phyloP scores from a whole-genome alignment of 2,797 vertebrate species.

The Saguinus oedipus region DNA sequence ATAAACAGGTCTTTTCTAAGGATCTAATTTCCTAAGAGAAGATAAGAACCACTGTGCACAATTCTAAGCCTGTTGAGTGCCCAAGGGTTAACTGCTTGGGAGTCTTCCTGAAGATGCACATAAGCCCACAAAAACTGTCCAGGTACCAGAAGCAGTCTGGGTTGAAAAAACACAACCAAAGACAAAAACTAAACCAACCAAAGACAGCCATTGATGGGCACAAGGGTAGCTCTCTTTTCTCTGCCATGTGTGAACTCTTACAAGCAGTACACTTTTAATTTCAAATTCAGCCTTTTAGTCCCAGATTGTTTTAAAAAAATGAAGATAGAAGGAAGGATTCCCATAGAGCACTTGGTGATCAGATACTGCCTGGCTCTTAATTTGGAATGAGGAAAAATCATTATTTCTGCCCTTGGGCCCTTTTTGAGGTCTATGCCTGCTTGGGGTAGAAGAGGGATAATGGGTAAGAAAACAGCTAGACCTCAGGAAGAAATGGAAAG shows the following conservation, averaged over 20 bases:
- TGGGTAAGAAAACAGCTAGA: background rate
- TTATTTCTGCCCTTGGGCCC: background rate
- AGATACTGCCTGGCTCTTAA: background rate
- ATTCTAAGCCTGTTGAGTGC: accelerated
- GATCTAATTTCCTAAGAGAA: background rate
- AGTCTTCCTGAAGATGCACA: accelerated
- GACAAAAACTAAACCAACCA: background rate
- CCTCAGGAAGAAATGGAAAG: background rate
- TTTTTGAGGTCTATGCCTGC: background rate
- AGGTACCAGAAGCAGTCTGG: background rate
- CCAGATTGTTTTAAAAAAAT: background rate
- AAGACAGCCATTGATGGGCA: accelerated
- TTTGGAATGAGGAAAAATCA: background rate
- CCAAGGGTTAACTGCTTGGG: background rate
- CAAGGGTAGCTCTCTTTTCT: background rate
- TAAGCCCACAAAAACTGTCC: background rate
- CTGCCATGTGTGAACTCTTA: background rate
- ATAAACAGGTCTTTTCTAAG: background rate
- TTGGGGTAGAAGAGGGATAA: background rate
- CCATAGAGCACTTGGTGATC: accelerated
- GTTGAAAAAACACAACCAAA: background rate
- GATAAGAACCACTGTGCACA: background rate
- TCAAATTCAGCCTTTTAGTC: background rate
- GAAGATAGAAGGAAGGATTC: background rate
- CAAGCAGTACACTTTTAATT: background rate